These are phyloP conservation scores for Ictidomys tridecemlineatus DNA, from an alignment of 2,113 vertebrate genomes.

Conservation along the genomic window DNA sequence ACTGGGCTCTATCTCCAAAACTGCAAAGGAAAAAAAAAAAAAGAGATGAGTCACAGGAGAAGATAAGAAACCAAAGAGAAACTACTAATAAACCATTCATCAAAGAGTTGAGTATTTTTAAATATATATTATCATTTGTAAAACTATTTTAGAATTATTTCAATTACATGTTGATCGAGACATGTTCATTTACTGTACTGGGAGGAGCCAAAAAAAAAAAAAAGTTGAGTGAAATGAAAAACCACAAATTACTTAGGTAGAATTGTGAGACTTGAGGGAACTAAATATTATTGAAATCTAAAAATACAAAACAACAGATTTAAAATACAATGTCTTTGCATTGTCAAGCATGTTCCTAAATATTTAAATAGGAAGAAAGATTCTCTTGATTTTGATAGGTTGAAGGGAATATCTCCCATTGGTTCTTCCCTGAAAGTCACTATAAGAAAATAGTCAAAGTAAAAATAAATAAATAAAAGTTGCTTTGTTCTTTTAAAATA, in stretches of 20 bases:
- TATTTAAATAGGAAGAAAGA: background rate
- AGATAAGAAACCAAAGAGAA: background rate
- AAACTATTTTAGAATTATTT: background rate
- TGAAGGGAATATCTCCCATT: constrained; percentile 59
- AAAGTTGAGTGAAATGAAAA: background rate
- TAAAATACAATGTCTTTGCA: background rate
- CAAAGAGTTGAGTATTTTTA: background rate
- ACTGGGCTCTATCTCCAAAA: background rate
- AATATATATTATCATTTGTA: background rate
- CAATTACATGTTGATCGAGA: background rate
- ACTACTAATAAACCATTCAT: background rate
- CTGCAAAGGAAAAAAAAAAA: background rate
- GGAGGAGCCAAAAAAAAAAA: background rate
- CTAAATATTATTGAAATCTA: background rate
- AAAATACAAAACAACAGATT: background rate
- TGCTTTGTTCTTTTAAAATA: constrained; percentile 41
- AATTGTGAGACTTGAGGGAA: background rate
- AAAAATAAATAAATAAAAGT: constrained; percentile 46
- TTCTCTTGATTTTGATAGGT: constrained; percentile 68
- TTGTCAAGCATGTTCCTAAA: background rate
- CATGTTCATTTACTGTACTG: background rate
- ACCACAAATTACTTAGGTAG: background rate
- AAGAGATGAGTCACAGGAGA: background rate
- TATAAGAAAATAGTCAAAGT: constrained; percentile 45
- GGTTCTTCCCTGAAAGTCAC: constrained; percentile 35